Evolutionary conservation across 2,888 invertebrate species (phyloP).

Genomic region (Tineola bisselliella): DNA sequence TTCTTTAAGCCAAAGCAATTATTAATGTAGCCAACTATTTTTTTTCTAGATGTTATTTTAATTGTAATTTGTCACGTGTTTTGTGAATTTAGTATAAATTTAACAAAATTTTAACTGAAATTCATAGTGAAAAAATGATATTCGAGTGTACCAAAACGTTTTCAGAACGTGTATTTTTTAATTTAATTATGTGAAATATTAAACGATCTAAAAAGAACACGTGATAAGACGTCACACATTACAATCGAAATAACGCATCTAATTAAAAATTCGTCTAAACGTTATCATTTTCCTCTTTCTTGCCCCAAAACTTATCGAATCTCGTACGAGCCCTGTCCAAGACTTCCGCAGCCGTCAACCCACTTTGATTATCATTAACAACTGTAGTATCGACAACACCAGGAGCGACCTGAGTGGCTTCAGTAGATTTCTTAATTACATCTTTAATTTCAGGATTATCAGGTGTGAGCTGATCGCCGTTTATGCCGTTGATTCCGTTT

Average conservation of each 20-base stretch:
- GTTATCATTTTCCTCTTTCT: constrained; percentile 61
- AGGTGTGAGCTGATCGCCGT: constrained; percentile 50
- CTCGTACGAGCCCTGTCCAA: constrained; percentile 83
- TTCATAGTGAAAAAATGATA: too few relatives aligned
- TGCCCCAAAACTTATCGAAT: constrained; percentile 87
- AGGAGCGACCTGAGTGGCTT: constrained; percentile 62
- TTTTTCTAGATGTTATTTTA: neutral
- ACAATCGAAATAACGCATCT: neutral
- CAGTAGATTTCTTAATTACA: constrained; percentile 54
- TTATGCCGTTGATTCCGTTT: constrained; percentile 28
- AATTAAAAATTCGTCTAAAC: neutral
- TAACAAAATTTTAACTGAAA: too few relatives aligned
- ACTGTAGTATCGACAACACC: constrained; percentile 67
- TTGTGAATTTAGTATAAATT: too few relatives aligned
- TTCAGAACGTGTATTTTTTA: too few relatives aligned
- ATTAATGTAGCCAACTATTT: neutral
- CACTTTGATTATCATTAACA: constrained; percentile 48
- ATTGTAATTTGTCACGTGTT: neutral
- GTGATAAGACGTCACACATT: neutral
- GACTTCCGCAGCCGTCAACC: constrained; percentile 75
- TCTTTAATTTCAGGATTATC: constrained; percentile 48
- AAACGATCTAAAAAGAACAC: too few relatives aligned
- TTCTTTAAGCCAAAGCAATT: constrained; percentile 6
- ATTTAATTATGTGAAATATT: too few relatives aligned
- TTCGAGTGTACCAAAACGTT: too few relatives aligned